Conservation (phyloP, 2,888 invertebrate species). For the Eulithis prunata region DNA sequence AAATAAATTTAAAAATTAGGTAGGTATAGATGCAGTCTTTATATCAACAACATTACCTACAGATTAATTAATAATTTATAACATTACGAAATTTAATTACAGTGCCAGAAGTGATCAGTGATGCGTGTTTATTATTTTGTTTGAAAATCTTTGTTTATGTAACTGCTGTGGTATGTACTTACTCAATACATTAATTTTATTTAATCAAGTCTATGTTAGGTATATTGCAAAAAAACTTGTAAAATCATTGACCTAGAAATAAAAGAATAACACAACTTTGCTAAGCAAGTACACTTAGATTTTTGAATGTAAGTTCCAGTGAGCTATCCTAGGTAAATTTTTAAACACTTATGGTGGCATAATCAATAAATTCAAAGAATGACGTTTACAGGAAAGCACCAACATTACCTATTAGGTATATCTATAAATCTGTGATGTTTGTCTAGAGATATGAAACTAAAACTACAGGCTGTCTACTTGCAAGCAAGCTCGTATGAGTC, state of each 20-base stretch:
- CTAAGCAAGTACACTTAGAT: not conserved
- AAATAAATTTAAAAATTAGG: conserved; percentile 5
- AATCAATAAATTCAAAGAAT: not conserved
- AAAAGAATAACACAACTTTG: not conserved
- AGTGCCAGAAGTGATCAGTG: not conserved
- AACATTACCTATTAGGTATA: not conserved
- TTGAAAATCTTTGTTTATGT: not conserved
- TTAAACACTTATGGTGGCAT: too few relatives aligned
- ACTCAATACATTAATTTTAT: not conserved
- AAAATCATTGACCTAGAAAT: too few relatives aligned
- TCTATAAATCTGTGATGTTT: conserved; percentile 1
- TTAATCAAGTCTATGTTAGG: not conserved
- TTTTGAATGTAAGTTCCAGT: not conserved
- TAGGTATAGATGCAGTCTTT: conserved; percentile 18
- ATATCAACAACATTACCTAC: conserved; percentile 34
- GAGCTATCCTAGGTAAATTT: not conserved
- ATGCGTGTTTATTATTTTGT: not conserved
- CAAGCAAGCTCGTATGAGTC: too few relatives aligned
- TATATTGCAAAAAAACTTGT: not conserved
- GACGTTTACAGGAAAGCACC: not conserved
- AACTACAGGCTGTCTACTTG: not conserved
- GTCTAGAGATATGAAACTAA: not conserved
- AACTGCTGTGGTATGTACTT: not conserved
- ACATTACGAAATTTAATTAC: not conserved
- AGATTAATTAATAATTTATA: not conserved